Percentiles rank a stretch among this genome's conserved stretches.
These are phyloP conservation scores for Neopipo cinnamomea DNA, from an alignment of 2,113 vertebrate genomes.

Conservation along the genomic window DNA sequence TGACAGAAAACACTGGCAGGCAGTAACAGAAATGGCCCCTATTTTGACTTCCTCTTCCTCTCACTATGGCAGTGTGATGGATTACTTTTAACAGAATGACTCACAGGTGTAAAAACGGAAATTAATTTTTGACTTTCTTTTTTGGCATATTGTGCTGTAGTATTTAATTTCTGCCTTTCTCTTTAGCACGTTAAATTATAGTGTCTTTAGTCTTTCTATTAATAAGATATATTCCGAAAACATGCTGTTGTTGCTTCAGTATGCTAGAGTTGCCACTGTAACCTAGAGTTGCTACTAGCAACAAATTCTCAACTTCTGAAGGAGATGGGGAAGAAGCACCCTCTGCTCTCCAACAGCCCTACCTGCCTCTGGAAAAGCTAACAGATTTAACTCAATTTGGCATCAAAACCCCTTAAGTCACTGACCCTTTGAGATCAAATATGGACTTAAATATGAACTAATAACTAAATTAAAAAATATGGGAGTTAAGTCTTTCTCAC, in stretches of 20 bases:
- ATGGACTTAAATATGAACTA: neutral
- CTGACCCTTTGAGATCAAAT: neutral
- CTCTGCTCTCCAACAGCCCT: neutral
- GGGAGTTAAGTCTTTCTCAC: neutral
- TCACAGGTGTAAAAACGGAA: neutral
- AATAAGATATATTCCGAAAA: conserved; percentile 17
- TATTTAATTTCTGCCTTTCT: conserved; percentile 1
- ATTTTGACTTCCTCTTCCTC: neutral
- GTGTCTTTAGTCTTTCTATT: conserved; percentile 2
- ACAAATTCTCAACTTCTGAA: neutral
- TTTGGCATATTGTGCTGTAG: neutral
- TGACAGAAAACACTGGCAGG: neutral
- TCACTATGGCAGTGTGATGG: neutral
- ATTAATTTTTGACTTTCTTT: neutral
- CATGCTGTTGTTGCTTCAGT: neutral
- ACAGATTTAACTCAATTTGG: neutral
- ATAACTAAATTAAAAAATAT: neutral
- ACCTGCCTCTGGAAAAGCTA: neutral
- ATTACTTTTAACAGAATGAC: neutral
- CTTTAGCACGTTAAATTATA: neutral
- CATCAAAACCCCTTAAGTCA: neutral
- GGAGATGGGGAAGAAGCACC: neutral
- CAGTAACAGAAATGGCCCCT: fast-evolving
- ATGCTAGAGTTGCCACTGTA: neutral
- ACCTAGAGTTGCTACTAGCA: neutral